Base-by-base conservation (phyloP, 2,113 vertebrate species). In the Apteryx owenii region DNA sequence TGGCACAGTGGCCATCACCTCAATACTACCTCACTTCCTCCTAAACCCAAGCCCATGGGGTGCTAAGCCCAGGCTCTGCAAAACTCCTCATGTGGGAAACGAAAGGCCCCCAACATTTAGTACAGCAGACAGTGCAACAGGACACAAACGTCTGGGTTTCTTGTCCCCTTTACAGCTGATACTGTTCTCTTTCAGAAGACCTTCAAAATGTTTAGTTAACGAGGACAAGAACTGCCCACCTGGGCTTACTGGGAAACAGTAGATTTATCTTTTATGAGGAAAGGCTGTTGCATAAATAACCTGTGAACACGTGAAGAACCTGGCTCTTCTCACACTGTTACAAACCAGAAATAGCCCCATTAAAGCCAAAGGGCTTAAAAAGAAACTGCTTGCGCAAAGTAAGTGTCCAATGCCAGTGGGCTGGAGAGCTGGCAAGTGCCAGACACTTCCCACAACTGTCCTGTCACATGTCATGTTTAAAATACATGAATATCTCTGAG, bases 61-160 rank as follows among this genome's bases (percentile, higher is more conserved):
- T 48, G 16, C 21, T 18, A 25, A 8, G 23, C 8, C 0, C 18
- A 4, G 31, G n/a, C 4, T 48, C 29, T 42, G 42, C 5, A 19
- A 36, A 66, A 17, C 0, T 26, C 17, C 50, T 50, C 0, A 4
- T 0, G 29, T 18, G n/a, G 29, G 19, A 11, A 8, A 56, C 2
- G 8, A 68, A 72, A 56, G 5, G 13, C 20, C 12, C 86, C 12
- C 0, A 1, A 16, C 17, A 4, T 36, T 65, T 61, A 8, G 62
- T 13, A 69, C 53, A 26, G 38, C 26, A 16, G 21, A 20, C 5
- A 26, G 22, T 8, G 29, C 29, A 70, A n/a, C 3, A 13, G 73
- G 9, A 11, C 3, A 14, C 31, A 70, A 22, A 2, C 38, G 26
- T 11, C 0, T 7, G 54, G 23, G 21, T 36, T 90, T 60, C 7